Evolutionary conservation across 2,113 vertebrate genomes (phyloP).

Genomic region (Paratilapia polleni): DNA sequence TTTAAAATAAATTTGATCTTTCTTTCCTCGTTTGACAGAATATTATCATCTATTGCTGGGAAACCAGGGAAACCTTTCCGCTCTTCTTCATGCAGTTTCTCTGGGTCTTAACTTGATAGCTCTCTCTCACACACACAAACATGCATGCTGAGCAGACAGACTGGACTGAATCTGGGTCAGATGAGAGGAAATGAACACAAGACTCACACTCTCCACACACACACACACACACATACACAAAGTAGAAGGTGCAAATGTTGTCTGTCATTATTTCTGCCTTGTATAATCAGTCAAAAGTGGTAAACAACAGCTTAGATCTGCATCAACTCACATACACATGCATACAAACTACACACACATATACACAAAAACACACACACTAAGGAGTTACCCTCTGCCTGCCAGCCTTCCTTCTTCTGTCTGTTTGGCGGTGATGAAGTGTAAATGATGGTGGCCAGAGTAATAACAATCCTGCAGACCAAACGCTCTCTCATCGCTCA

Average conservation of each 20-base stretch:
- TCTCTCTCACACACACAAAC: slow-evolving; percentile 6
- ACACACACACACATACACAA: not conserved
- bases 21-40: not conserved
- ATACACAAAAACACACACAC: not conserved
- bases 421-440: slow-evolving; percentile 51
- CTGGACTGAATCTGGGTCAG: slow-evolving; percentile 61
- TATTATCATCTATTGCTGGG: not conserved
- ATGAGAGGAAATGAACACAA: slow-evolving; percentile 57
- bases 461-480: slow-evolving; percentile 53
- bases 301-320: not conserved
- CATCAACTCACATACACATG: not conserved
- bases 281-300: not conserved
- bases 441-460: slow-evolving; percentile 56
- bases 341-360: not conserved
- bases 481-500: slow-evolving; percentile 23
- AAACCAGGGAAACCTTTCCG: not conserved
- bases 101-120: not conserved
- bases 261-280: not conserved
- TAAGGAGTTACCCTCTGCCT: slow-evolving; percentile 14
- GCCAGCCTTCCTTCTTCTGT: slow-evolving; percentile 36
- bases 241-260: not conserved
- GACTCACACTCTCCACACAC: slow-evolving; percentile 11
- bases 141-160: slow-evolving; percentile 14
- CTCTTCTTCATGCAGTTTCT: not conserved
- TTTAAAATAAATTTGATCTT: not conserved